phyloP scores from a whole-genome alignment of 2,888 invertebrate genomes.

The Cyaniris semiargus region DNA sequence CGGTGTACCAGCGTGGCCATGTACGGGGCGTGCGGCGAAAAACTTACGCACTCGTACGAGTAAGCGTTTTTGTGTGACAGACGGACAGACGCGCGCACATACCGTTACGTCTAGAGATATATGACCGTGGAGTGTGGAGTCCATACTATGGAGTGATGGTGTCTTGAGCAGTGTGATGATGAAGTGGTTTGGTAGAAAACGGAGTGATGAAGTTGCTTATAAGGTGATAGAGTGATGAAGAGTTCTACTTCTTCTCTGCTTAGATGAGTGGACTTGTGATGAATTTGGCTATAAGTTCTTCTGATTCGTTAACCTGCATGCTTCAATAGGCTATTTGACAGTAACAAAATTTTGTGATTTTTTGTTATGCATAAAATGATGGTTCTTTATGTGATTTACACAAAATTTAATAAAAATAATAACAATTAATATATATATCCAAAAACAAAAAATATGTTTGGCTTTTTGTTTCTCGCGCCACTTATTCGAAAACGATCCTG shows the following conservation, averaged over 20 bases:
- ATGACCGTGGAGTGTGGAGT: background rate
- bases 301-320: too few species aligned
- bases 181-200: background rate
- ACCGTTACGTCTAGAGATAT: conserved; percentile 10
- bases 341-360: too few species aligned
- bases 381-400: too few species aligned
- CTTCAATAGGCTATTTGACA: too few species aligned
- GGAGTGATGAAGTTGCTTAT: background rate
- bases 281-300: background rate
- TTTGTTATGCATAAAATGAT: too few species aligned
- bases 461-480: too few species aligned
- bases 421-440: too few species aligned
- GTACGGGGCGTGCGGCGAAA: conserved; percentile 3
- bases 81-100: background rate
- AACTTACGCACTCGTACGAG: conserved; percentile 14
- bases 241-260: background rate
- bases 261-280: background rate
- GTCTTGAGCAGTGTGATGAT: background rate
- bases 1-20: conserved; percentile 12
- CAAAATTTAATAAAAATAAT: too few species aligned
- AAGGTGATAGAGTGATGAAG: background rate
- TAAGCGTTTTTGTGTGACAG: conserved; percentile 8
- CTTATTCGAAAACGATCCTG: too few species aligned
- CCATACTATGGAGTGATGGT: background rate
- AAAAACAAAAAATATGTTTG: too few species aligned